Percentiles rank a stretch among this genome's conserved stretches.
phyloP scores from a whole-genome alignment of 37 sponge, comb jelly and placozoan genomes.

The Dysidea cf. avara region DNA sequence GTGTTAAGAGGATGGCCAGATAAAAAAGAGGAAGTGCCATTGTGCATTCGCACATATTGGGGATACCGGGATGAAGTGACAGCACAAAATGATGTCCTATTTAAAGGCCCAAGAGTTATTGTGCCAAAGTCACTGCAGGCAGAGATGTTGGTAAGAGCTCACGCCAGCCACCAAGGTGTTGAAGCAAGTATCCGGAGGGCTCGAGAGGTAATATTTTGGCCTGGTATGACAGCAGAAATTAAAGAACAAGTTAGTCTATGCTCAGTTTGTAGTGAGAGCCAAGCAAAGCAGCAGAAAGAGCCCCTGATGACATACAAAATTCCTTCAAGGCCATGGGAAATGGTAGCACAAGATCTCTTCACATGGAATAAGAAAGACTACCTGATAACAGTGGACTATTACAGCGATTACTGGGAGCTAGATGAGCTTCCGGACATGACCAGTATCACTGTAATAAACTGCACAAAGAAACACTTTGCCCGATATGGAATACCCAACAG shows the following conservation, averaged over 20 bases:
- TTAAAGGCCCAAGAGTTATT: too few species aligned
- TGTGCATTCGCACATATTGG: too few species aligned
- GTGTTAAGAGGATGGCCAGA: conserved; percentile 8
- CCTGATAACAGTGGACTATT: conserved; percentile 13
- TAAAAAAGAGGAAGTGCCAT: too few species aligned
- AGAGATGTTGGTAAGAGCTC: too few species aligned
- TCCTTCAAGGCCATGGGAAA: conserved; percentile 13
- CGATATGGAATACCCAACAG: conserved; percentile 37
- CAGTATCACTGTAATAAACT: conserved; percentile 7
- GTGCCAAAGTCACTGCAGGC: too few species aligned
- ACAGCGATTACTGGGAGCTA: conserved; percentile 3
- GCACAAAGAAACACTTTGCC: conserved; percentile 32
- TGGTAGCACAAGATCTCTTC: conserved; percentile 9
- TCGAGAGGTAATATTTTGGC: conserved; percentile 2
- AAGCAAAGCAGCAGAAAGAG: conserved; percentile 9
- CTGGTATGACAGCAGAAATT: conserved; percentile 16
- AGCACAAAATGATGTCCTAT: too few species aligned
- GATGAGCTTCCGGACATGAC: conserved; percentile 2
- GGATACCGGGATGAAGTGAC: too few species aligned
- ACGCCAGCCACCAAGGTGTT: too few species aligned
- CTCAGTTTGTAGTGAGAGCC: not conserved
- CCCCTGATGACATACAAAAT: conserved; percentile 2
- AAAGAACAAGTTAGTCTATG: not conserved
- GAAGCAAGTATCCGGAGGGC: too few species aligned
- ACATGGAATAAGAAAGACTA: not conserved